These are phyloP conservation scores for Trichosurus vulpecula DNA, from an alignment of 2,797 vertebrate genomes.

Conservation along the genomic window DNA sequence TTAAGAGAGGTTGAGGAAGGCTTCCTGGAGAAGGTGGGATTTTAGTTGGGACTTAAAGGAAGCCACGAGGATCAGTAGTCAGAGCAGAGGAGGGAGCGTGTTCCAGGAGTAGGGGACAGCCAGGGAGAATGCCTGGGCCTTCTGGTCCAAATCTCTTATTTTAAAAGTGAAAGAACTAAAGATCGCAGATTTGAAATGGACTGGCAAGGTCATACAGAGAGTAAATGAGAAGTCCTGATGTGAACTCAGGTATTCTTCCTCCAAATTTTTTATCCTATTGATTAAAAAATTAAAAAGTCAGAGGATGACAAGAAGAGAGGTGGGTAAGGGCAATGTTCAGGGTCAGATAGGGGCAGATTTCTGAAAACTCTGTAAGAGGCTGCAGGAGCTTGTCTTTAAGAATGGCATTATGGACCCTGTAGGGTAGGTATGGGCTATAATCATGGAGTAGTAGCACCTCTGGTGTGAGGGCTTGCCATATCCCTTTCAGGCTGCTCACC, in stretches of 20 bases:
- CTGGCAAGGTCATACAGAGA: neutral
- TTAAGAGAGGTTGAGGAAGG: neutral
- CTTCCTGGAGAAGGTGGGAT: neutral
- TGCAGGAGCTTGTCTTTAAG: slow-evolving; percentile 14
- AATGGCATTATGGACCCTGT: neutral
- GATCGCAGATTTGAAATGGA: neutral
- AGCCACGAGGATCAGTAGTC: neutral
- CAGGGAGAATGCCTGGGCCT: no score
- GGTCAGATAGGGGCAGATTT: neutral
- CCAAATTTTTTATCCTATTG: neutral
- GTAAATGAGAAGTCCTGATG: neutral
- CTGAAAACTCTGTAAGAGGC: neutral
- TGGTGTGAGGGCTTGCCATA: no score
- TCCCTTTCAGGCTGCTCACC: no score
- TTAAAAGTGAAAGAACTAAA: neutral
- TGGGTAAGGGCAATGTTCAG: neutral
- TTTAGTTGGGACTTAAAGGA: neutral
- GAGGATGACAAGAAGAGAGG: neutral
- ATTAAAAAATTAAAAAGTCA: neutral
- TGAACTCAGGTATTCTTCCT: neutral
- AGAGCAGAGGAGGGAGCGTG: neutral
- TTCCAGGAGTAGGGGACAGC: neutral
- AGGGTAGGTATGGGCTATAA: neutral
- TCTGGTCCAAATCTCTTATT: neutral
- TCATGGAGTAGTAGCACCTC: neutral